Percentiles rank a stretch among this genome's conserved stretches.
phyloP scores from a whole-genome alignment of 2,888 invertebrate species.

The Alsophila aescularia region DNA sequence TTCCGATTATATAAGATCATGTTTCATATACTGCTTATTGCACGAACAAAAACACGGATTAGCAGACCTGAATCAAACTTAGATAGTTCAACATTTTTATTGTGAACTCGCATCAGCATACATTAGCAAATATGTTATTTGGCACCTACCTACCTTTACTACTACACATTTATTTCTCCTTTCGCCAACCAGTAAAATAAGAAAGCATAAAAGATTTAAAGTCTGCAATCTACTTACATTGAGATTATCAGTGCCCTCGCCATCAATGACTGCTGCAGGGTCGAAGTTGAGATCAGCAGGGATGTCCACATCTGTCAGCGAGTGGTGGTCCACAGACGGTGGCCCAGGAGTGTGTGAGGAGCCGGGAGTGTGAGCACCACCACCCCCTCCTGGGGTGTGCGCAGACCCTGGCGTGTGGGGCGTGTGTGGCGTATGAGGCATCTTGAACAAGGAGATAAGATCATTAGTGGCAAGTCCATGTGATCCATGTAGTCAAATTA shows the following conservation, averaged over 20 bases:
- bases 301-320: conserved; percentile 89
- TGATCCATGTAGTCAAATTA: background rate
- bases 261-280: conserved; percentile 96
- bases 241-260: conserved; percentile 94
- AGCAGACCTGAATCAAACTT: too few relatives aligned
- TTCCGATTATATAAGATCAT: too few relatives aligned
- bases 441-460: conserved; percentile 67
- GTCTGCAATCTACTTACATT: conserved; percentile 89
- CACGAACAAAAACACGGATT: too few relatives aligned
- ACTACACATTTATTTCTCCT: too few relatives aligned
- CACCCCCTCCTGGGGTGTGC: conserved; percentile 89
- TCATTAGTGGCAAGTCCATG: background rate
- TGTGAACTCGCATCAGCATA: too few relatives aligned
- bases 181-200: too few relatives aligned
- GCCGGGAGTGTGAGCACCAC: conserved; percentile 87
- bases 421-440: conserved; percentile 88
- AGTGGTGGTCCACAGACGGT: conserved; percentile 90
- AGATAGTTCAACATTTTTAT: too few relatives aligned
- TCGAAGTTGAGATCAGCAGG: conserved; percentile 96
- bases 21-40: too few relatives aligned
- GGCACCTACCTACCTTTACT: too few relatives aligned
- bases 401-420: conserved; percentile 92
- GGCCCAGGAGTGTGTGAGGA: conserved; percentile 91
- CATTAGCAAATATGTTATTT: too few relatives aligned
- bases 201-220: background rate